These are phyloP conservation scores for Watsonalla cultraria DNA, from an alignment of 2,888 invertebrate species.

Conservation along the genomic window DNA sequence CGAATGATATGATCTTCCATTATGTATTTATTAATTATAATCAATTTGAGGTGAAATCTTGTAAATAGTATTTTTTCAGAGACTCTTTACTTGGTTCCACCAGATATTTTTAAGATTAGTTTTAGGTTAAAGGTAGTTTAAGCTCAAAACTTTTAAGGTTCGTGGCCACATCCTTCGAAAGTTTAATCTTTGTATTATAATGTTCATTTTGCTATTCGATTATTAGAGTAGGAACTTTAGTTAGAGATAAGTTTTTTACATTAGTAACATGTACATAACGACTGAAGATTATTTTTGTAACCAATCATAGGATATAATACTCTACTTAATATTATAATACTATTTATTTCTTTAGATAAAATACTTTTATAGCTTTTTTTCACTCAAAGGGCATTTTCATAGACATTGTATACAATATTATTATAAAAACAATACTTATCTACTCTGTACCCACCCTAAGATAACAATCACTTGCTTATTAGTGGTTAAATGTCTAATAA, in stretches of 20 bases:
- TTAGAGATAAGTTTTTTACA: constrained; percentile 7
- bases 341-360: constrained; percentile 8
- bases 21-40: constrained; percentile 29
- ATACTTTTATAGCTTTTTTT: not conserved
- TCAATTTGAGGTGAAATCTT: constrained; percentile 59
- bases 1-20: constrained; percentile 4
- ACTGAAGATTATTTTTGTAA: constrained; percentile 52
- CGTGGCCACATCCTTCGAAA: constrained; percentile 42
- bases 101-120: constrained; percentile 24
- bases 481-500: constrained; percentile 3
- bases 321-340: constrained; percentile 15
- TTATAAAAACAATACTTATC: not conserved
- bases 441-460: constrained; percentile 7
- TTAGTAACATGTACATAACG: constrained; percentile 30
- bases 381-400: constrained; percentile 1
- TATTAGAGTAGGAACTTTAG: constrained; percentile 6
- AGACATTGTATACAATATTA: not conserved
- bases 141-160: constrained; percentile 29
- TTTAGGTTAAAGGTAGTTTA: constrained; percentile 11
- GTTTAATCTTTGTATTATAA: constrained; percentile 38
- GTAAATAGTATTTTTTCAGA: constrained; percentile 53
- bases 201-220: constrained; percentile 21
- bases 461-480: constrained; percentile 1
- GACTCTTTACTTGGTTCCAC: constrained; percentile 72
- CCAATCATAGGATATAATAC: constrained; percentile 26